Conservation (phyloP, 2,113 vertebrate genomes). For the Callorhinus ursinus region DNA sequence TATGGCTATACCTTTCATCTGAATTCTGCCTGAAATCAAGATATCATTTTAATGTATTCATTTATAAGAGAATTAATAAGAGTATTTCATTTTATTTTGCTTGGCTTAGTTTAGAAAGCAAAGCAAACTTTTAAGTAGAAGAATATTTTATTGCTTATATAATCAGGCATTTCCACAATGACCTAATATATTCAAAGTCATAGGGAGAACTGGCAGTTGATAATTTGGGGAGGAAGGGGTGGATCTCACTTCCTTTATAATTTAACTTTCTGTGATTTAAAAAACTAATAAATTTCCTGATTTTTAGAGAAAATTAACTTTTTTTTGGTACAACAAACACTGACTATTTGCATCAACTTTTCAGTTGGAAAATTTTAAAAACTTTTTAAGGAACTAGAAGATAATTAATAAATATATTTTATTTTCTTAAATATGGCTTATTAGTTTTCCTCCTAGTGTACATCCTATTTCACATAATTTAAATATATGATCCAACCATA, state of each 20-base stretch:
- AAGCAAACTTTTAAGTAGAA: not conserved
- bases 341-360: not conserved
- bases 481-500: not conserved
- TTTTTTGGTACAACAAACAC: not conserved
- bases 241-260: not conserved
- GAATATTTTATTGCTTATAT: not conserved
- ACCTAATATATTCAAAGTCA: not conserved
- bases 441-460: not conserved
- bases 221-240: not conserved
- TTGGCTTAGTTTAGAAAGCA: not conserved
- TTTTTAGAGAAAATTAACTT: not conserved
- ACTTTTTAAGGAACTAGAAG: not conserved
- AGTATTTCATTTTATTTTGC: not conserved
- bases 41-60: not conserved
- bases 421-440: not conserved
- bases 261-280: not conserved
- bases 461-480: not conserved
- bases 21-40: not conserved
- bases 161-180: not conserved
- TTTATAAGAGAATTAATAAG: not conserved
- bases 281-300: not conserved
- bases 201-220: not conserved
- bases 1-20: not conserved
- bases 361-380: not conserved
- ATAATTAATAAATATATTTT: not conserved